Evolutionary conservation across 2,797 vertebrate genomes (phyloP), one percentile per base, ranked within the genome.

Genomic region (Sciurus carolinensis): DNA sequence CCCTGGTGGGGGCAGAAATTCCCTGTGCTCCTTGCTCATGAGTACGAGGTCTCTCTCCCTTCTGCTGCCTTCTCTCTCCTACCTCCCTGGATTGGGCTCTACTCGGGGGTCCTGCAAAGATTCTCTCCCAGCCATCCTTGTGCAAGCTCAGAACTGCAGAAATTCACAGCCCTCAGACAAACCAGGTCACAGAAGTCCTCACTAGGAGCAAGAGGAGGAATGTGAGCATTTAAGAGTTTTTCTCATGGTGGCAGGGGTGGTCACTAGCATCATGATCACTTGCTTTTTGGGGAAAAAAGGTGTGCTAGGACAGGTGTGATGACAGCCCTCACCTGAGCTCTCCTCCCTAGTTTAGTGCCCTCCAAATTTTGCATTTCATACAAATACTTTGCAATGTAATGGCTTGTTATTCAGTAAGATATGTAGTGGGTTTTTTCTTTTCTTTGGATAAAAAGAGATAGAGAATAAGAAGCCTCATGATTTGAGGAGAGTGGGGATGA

Each of bases 361-460:
- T 52, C n/a, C 44, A 73, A 26, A 79, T 20, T 33, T 87, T 88
- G 67, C 36, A 36, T 77, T 80, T 71, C 33, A 73, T 39, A 28
- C 4, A 81, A 59, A 24, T 69, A 44, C 14, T 73, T 79, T 3
- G 30, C 82, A 72, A 20, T 20, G 30, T 50, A 72, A 44, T 72
- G 47, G 42, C 57, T 73, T 91, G 30, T 69, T 54, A 39, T 39
- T 39, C 39, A 39, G 39, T 39, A 39, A 39, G 39, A 39, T 39
- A 47, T 47, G 44, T 73, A 57, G n/a, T 81, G 44, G 54, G 13
- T 6, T 76, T 57, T 80, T 62, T 36, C 6, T 89, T 87, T 86
- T 73, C 24, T 87, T 95, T 85, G 57, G 54, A 66, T 75, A 80
- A 89, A 57, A 93, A 33, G 57, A 79, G n/a, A 24, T 17, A 44